phyloP scores from a whole-genome alignment of 2,797 vertebrate genomes.

The Xyrichtys novacula region DNA sequence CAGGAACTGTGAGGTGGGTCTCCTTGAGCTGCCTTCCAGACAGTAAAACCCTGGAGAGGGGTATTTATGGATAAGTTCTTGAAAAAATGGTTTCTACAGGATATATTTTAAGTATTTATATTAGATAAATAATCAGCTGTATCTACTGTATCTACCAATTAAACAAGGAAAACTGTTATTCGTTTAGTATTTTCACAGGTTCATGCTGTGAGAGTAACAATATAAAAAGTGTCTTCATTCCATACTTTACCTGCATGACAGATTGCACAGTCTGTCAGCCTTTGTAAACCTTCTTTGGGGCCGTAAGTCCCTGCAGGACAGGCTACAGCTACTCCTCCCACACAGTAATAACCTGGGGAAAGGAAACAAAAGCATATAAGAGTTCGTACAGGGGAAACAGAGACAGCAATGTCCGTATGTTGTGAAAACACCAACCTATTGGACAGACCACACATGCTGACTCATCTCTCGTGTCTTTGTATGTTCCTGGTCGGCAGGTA shows the following conservation, averaged over 20 bases:
- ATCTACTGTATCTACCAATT: too few relatives aligned
- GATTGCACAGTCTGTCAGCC: constrained; percentile 78
- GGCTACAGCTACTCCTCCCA: constrained; percentile 68
- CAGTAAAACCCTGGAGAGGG: constrained; percentile 87
- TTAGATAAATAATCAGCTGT: too few relatives aligned
- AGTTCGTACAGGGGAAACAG: background rate
- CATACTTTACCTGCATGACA: constrained; percentile 85
- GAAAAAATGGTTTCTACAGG: background rate
- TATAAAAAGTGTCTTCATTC: background rate
- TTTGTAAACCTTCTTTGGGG: constrained; percentile 75
- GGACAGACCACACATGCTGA: constrained; percentile 78
- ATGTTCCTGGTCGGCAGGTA: constrained; percentile 81
- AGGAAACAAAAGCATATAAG: constrained; percentile 9
- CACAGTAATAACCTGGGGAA: constrained; percentile 85
- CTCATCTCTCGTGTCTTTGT: constrained; percentile 69
- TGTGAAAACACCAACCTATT: constrained; percentile 70
- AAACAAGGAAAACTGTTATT: background rate
- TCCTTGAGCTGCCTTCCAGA: constrained; percentile 85
- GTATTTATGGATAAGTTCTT: constrained; percentile 45
- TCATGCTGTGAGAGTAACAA: background rate
- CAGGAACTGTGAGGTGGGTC: constrained; percentile 84
- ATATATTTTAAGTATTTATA: too few relatives aligned
- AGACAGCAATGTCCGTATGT: background rate
- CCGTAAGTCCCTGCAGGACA: constrained; percentile 88
- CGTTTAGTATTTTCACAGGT: background rate